Evolutionary conservation across 2,797 vertebrate species (phyloP), one percentile per base, ranked within the genome.

Genomic region (Pangasius krempfi): DNA sequence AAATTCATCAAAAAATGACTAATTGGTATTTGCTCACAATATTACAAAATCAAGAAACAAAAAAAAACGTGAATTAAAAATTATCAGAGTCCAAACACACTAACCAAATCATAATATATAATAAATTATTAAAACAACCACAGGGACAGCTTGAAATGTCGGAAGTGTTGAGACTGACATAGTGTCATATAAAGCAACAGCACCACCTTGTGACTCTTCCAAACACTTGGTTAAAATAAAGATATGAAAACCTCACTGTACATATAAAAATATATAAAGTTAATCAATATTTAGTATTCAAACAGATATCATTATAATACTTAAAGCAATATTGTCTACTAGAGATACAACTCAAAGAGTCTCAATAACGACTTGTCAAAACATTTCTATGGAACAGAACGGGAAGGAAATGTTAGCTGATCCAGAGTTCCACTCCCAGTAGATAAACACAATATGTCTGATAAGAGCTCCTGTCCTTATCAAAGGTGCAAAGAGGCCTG

Each of bases 131-230:
- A 52, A 27, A 12, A 1, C 9, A 10, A 56, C 5, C 8, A 54
- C 25, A 47, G 4, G 56, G 10, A 14, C 50, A 58, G 52, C 5
- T 50, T 4, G 1, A 58, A n/a, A 58, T 70, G 3, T 64, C 0
- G 6, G 5, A 60, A 30, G 10, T 27, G 9, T 78, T 86, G 4
- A 64, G 30, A 37, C 8, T 20, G 9, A 60, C 47, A 72, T 40
- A 3, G 40, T 62, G 2, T 27, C 50, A 14, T 47, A 14, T 33
- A 27, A 85, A 25, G 33, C 27, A 86, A 80, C 50, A 88, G 88
- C 84, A 37, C 84, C 88, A 25, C 64, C 84, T 86, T 58, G 64
- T 89, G 88, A 50, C 5, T 30, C 44, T 54, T 54, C 30, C 22
- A 75, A 66, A 72, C 33, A 82, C 2, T 33, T 30, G 18, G 20